phyloP scores from a whole-genome alignment of 2,888 invertebrate genomes.

The Troides helena region DNA sequence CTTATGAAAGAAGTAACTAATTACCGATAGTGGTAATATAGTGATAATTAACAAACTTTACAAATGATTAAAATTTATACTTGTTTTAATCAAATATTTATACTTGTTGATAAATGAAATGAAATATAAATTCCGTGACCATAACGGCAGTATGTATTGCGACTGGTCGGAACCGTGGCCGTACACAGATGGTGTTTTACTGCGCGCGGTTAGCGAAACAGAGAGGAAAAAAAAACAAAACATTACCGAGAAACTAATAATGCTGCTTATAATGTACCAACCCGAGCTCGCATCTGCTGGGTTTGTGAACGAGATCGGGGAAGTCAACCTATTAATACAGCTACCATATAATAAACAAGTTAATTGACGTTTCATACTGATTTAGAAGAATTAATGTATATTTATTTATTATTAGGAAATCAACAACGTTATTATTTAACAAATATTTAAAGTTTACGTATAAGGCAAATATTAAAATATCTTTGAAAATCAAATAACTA shows the following conservation, averaged over 20 bases:
- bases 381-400: constrained; percentile 42
- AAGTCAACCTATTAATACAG: constrained; percentile 68
- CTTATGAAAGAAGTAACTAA: too few species aligned
- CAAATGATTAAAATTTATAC: too few species aligned
- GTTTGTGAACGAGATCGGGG: constrained; percentile 66
- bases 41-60: too few species aligned
- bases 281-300: constrained; percentile 67
- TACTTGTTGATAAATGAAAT: constrained; percentile 11
- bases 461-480: too few species aligned
- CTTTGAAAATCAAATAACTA: too few species aligned
- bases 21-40: too few species aligned
- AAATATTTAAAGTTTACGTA: too few species aligned
- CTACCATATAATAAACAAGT: constrained; percentile 57
- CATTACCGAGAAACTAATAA: constrained; percentile 70
- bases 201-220: constrained; percentile 63
- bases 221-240: constrained; percentile 52
- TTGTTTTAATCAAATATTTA: not conserved
- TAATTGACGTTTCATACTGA: constrained; percentile 72
- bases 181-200: constrained; percentile 71
- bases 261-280: constrained; percentile 60
- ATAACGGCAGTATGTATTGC: constrained; percentile 44
- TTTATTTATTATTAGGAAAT: too few species aligned
- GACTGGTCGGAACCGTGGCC: constrained; percentile 49
- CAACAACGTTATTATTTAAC: too few species aligned
- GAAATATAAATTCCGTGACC: constrained; percentile 24